These are phyloP conservation scores for Pasiphila rectangulata DNA, from an alignment of 2,888 invertebrate genomes.

Conservation along the genomic window DNA sequence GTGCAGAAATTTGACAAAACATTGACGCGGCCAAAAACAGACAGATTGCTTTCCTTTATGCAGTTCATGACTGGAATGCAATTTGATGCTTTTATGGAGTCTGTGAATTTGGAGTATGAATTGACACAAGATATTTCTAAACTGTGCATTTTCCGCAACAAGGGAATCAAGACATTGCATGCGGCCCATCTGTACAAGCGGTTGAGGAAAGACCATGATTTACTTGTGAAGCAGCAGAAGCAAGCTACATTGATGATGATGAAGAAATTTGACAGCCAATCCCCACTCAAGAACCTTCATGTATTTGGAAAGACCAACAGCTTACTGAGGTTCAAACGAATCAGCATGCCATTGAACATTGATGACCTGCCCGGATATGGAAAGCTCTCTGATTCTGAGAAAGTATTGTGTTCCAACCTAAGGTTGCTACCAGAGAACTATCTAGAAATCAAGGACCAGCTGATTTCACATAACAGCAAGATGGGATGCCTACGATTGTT, in stretches of 20 bases:
- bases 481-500: constrained; percentile 87
- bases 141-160: constrained; percentile 83
- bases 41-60: constrained; percentile 86
- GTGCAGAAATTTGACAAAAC: constrained; percentile 85
- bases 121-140: constrained; percentile 82
- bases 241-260: constrained; percentile 55
- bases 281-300: constrained; percentile 50
- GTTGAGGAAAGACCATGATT: constrained; percentile 82
- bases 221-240: constrained; percentile 74
- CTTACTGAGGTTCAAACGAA: constrained; percentile 56
- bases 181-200: constrained; percentile 84
- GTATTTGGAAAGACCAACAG: constrained; percentile 43
- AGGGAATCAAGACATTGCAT: constrained; percentile 85
- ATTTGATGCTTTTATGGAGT: constrained; percentile 89
- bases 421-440: constrained; percentile 89
- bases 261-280: constrained; percentile 60
- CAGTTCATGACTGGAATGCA: constrained; percentile 86
- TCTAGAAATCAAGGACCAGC: constrained; percentile 86
- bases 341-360: constrained; percentile 80
- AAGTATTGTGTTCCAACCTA: constrained; percentile 87
- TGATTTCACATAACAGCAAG: constrained; percentile 89
- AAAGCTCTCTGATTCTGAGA: constrained; percentile 85
- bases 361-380: constrained; percentile 89
- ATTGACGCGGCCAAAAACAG: constrained; percentile 77
- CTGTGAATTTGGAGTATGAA: constrained; percentile 86